A percentile compares a stretch with the other conserved stretches of the same genome.
Conservation (phyloP, 1,140 invertebrate species). For the Yoshiicerus persimilis region DNA sequence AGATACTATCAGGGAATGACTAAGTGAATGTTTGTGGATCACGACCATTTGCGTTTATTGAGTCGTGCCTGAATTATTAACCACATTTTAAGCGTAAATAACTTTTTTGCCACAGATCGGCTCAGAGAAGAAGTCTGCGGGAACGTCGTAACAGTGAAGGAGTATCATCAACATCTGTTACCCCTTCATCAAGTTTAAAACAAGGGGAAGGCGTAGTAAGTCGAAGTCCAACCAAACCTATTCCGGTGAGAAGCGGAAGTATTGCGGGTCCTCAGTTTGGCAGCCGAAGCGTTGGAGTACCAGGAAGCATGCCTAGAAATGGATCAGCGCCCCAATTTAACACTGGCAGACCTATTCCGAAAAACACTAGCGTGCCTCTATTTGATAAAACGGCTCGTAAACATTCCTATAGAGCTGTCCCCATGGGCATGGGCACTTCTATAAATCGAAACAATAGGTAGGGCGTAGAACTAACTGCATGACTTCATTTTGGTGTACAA, state of each 20-base stretch:
- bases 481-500: background rate
- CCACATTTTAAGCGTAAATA: background rate
- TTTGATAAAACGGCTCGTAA: conserved; percentile 68
- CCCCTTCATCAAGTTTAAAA: conserved; percentile 32
- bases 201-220: background rate
- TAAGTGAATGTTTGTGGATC: background rate
- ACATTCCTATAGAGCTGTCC: conserved; percentile 45
- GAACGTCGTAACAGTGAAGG: conserved; percentile 45
- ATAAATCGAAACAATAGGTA: background rate
- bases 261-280: conserved; percentile 14
- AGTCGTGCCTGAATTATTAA: background rate
- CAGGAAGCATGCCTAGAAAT: conserved; percentile 48
- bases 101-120: background rate
- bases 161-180: conserved; percentile 19
- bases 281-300: background rate
- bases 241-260: conserved; percentile 33
- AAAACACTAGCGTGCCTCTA: conserved; percentile 83
- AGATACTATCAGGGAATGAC: background rate
- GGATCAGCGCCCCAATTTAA: conserved; percentile 48
- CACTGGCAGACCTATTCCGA: conserved; percentile 61
- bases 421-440: conserved; percentile 29
- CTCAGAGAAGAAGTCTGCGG: conserved; percentile 11
- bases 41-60: background rate
- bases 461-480: background rate
- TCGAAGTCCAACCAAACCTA: conserved; percentile 44